A percentile compares a stretch with the other conserved stretches of the same genome.
phyloP scores from a whole-genome alignment of 2,113 vertebrate species.

The Micronisus gabar region DNA sequence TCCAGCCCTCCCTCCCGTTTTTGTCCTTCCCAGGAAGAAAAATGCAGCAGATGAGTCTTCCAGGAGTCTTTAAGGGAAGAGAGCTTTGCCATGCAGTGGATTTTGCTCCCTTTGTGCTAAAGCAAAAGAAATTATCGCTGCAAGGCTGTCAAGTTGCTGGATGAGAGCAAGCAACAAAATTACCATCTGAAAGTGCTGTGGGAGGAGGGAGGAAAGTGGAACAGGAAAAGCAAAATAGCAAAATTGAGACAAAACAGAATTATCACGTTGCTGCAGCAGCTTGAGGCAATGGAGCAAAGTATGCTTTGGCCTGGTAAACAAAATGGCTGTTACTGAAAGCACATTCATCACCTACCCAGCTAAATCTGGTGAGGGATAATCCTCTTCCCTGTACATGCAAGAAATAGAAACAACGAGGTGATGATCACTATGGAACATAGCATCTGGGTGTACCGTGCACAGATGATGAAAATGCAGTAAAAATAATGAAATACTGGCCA shows the following conservation, averaged over 20 bases:
- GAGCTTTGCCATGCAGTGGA: conserved; percentile 21
- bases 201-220: background rate
- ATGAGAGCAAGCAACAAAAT: background rate
- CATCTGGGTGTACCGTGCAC: background rate
- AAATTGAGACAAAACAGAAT: background rate
- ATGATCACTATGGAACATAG: background rate
- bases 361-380: conserved; percentile 90
- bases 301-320: conserved; percentile 67
- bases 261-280: background rate
- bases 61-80: background rate
- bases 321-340: conserved; percentile 22
- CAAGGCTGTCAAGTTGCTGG: conserved; percentile 1
- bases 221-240: conserved; percentile 1
- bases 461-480: background rate
- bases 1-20: background rate
- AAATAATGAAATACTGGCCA: background rate
- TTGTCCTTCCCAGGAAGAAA: background rate
- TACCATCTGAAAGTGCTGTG: background rate
- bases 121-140: conserved; percentile 2
- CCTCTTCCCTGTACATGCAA: conserved; percentile 87
- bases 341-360: conserved; percentile 89
- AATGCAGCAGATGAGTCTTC: background rate
- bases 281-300: background rate
- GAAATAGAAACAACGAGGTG: conserved; percentile 77
- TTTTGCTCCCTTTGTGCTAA: background rate